phyloP scores from a whole-genome alignment of 2,888 invertebrate genomes.

The Lypha dubia region DNA sequence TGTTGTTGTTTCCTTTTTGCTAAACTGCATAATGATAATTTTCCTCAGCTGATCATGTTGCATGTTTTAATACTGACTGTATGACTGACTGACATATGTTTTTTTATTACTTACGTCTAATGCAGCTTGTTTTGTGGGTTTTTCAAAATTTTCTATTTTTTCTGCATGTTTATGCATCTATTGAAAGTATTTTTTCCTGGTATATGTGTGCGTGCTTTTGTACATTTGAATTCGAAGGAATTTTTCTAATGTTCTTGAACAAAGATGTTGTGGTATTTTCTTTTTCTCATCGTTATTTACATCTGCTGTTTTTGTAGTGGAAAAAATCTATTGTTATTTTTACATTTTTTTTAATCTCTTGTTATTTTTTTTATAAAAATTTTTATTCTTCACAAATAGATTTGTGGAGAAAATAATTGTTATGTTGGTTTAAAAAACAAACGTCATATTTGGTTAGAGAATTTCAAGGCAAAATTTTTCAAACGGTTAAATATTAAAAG shows the following conservation, averaged over 20 bases:
- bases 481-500: not conserved
- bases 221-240: slow-evolving; percentile 7
- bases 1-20: not conserved
- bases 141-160: not conserved
- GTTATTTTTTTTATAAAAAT: slow-evolving; percentile 49
- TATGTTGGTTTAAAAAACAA: slow-evolving; percentile 15
- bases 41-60: slow-evolving; percentile 62
- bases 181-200: slow-evolving; percentile 2
- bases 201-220: not conserved
- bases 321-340: slow-evolving; percentile 49
- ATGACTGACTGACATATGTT: slow-evolving; percentile 56
- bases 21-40: slow-evolving; percentile 51
- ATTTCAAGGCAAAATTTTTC: slow-evolving; percentile 19
- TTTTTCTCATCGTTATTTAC: not conserved
- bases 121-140: slow-evolving; percentile 18
- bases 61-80: slow-evolving; percentile 36
- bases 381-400: slow-evolving; percentile 29
- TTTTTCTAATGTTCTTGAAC: slow-evolving; percentile 40
- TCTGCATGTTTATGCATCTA: slow-evolving; percentile 33
- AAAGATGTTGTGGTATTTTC: slow-evolving; percentile 51
- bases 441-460: slow-evolving; percentile 28
- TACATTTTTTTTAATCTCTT: slow-evolving; percentile 30
- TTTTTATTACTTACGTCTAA: slow-evolving; percentile 1
- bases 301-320: slow-evolving; percentile 55
- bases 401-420: slow-evolving; percentile 24